Evolutionary conservation across 1,140 invertebrate species (phyloP), one percentile per base, ranked within the genome.

Genomic region (Palaemon carinicauda): DNA sequence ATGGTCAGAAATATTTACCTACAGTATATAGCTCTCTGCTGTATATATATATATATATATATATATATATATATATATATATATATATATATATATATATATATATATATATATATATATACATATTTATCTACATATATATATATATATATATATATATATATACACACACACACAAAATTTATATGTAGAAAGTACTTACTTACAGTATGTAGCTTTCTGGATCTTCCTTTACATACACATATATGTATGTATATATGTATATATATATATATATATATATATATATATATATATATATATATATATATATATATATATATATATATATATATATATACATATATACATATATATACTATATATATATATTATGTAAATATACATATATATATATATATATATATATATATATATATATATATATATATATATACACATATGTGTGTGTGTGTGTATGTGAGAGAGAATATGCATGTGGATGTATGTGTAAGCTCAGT

Each of bases 21-120:
- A 10, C 3, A 69, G 14, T 24, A 41, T 5, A 9, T 41, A 41
- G 41, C 41, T 41, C 12, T 41, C 41, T 41, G 41, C 7, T 41
- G 3, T 27, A 10, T 29, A 69, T 69, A 27, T 69, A 69, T 29
- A 69, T 69, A 69, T 69, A 69, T 69, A 69, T 69, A 69, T 29
- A 69, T 69, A 69, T 69, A 69, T 69, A 69, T 69, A 69, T 69
- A 69, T 69, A 69, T 69, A 69, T 69, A 27, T 69, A 69, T 69
- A 69, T 69, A 69, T 69, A 69, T 69, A 24, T 27, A 69, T 69
- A 69, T 69, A 27, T 27, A 69, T 69, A 69, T 69, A 69, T 69
- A 69, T 69, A 24, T 24, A 69, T 69, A 69, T 69, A 24, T 69
- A 69, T 69, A 69, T 69, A 69, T 69, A 69, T 69, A 24, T 69